Conservation (phyloP, 30 jellyfish, hydroid and myxozoan species). For the Clytia hemisphaerica region DNA sequence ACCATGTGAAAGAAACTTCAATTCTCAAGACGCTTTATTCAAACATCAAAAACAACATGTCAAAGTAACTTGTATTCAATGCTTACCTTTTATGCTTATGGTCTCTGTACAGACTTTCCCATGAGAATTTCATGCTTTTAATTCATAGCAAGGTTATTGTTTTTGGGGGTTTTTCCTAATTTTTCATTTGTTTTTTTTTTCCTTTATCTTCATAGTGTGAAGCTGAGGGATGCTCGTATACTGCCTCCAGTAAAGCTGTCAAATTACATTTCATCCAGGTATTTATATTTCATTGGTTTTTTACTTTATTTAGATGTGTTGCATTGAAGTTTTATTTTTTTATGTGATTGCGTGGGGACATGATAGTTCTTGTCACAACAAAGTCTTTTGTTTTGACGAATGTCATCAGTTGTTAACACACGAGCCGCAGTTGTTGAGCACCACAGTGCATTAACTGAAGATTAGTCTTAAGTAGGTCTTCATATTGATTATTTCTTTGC, state of each 20-base stretch:
- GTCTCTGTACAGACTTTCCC: too few relatives aligned
- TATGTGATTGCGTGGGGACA: background rate
- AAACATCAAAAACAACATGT: conserved; percentile 47
- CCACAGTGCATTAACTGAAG: too few relatives aligned
- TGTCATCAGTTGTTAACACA: too few relatives aligned
- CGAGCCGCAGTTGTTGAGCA: too few relatives aligned
- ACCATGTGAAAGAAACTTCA: conserved; percentile 61
- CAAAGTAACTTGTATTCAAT: conserved; percentile 11
- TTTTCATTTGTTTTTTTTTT: too few relatives aligned
- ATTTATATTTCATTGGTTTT: background rate
- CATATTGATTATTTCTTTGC: background rate
- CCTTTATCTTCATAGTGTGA: too few relatives aligned
- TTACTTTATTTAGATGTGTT: background rate
- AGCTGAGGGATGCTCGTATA: conserved; percentile 42
- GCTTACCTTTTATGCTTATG: too few relatives aligned
- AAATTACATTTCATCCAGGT: conserved; percentile 65
- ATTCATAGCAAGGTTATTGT: too few relatives aligned
- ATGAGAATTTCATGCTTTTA: too few relatives aligned
- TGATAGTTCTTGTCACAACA: background rate
- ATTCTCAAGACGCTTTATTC: conserved; percentile 21
- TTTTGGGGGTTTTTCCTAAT: too few relatives aligned
- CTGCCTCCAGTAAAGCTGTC: conserved; percentile 59
- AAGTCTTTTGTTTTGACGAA: too few relatives aligned
- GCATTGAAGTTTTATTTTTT: background rate
- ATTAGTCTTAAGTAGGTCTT: background rate